A percentile compares a stretch with the other conserved stretches of the same genome.
These are phyloP conservation scores for Aproaerema taeniolella DNA, from an alignment of 2,888 invertebrate species.

Conservation along the genomic window DNA sequence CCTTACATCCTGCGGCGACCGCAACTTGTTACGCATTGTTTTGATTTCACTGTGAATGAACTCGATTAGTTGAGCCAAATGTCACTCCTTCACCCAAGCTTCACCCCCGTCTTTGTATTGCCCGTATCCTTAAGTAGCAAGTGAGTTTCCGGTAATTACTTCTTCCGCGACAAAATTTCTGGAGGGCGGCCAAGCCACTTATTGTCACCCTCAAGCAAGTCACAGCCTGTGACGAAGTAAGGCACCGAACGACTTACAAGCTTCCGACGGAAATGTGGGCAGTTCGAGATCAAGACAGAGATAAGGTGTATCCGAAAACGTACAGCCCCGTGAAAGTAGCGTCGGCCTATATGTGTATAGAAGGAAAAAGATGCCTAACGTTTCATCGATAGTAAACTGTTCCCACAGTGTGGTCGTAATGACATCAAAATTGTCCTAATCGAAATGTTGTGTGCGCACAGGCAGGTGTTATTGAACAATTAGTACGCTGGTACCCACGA, in stretches of 20 bases:
- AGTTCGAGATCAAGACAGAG: conserved; percentile 20
- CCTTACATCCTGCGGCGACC: conserved; percentile 61
- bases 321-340: too few species aligned
- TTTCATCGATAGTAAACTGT: conserved; percentile 15
- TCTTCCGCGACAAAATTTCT: conserved; percentile 55
- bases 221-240: conserved; percentile 63
- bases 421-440: conserved; percentile 48
- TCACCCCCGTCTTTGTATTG: conserved; percentile 45
- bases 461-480: conserved; percentile 67
- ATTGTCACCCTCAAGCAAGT: conserved; percentile 55
- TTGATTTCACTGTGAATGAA: conserved; percentile 59
- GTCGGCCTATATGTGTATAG: too few species aligned
- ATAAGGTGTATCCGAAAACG: conserved; percentile 12
- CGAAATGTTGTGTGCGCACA: conserved; percentile 40
- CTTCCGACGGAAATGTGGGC: conserved; percentile 71
- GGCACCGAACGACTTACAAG: conserved; percentile 48
- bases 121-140: conserved; percentile 55
- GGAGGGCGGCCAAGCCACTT: conserved; percentile 44
- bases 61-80: conserved; percentile 71
- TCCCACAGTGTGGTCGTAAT: conserved; percentile 48
- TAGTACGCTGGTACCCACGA: conserved; percentile 42
- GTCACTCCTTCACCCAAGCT: conserved; percentile 69
- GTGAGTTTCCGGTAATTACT: conserved; percentile 69
- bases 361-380: background rate
- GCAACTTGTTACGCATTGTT: conserved; percentile 52